phyloP scores from a whole-genome alignment of 2,888 invertebrate genomes.

The Coelopa pilipes region DNA sequence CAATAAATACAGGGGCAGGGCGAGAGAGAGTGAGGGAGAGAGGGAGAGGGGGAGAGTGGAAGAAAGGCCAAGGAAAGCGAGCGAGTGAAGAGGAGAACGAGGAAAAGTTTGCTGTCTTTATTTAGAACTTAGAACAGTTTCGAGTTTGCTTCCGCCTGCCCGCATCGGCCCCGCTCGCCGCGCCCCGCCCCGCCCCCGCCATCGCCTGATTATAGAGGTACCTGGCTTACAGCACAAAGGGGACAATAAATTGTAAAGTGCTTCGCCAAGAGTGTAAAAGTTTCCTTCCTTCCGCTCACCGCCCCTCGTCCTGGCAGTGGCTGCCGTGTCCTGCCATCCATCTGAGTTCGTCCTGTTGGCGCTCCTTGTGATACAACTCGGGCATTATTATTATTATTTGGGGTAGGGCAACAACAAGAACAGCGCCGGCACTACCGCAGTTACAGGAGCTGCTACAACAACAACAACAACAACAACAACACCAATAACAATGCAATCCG shows the following conservation, averaged over 20 bases:
- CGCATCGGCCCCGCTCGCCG: not conserved
- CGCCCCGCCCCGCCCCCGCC: not conserved
- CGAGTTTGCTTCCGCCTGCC: slow-evolving; percentile 15
- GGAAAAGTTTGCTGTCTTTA: slow-evolving; percentile 23
- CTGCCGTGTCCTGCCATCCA: slow-evolving; percentile 4
- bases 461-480: not conserved
- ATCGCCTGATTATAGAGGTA: not conserved
- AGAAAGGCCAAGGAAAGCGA: too few species aligned
- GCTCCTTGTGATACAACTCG: not conserved
- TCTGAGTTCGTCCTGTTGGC: not conserved
- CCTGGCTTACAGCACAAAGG: slow-evolving; percentile 34
- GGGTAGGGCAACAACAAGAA: slow-evolving; percentile 8
- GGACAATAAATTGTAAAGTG: slow-evolving; percentile 39
- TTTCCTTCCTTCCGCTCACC: slow-evolving; percentile 31
- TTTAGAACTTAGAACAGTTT: slow-evolving; percentile 32
- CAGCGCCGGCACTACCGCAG: too few species aligned
- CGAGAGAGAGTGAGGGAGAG: too few species aligned
- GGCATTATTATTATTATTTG: slow-evolving; percentile 30
- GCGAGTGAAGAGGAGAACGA: not conserved
- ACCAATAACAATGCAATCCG: slow-evolving; percentile 3
- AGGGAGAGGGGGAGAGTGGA: too few species aligned
- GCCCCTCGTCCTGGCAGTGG: not conserved
- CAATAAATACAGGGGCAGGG: slow-evolving; percentile 6
- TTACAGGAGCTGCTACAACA: not conserved
- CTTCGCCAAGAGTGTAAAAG: slow-evolving; percentile 36